These are phyloP conservation scores for Cichladusa arquata DNA, from an alignment of 2,113 vertebrate genomes.

Conservation along the genomic window DNA sequence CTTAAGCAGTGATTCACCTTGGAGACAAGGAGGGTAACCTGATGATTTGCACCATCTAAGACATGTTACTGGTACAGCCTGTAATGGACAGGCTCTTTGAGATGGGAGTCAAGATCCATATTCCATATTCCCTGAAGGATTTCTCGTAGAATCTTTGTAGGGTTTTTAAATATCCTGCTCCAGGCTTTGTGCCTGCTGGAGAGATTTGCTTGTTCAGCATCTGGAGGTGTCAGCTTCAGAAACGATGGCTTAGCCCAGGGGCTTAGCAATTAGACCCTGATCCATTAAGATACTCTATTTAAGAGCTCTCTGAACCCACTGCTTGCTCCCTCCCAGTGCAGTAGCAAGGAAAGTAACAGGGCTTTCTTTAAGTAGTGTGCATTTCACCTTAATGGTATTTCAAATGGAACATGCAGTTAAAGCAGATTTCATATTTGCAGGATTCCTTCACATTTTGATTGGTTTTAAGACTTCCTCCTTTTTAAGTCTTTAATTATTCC, in stretches of 20 bases:
- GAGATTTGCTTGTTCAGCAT: conserved; percentile 36
- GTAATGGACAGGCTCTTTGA: background rate
- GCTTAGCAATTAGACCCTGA: conserved; percentile 2
- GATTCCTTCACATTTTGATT: background rate
- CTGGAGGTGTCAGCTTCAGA: conserved; percentile 2
- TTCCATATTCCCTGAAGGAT: background rate
- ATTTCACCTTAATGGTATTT: background rate
- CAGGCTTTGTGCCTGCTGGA: background rate
- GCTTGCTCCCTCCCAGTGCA: background rate
- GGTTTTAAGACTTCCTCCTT: background rate
- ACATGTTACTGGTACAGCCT: background rate
- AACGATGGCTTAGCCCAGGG: background rate
- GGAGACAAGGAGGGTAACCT: background rate
- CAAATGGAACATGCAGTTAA: background rate
- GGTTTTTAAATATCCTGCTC: background rate
- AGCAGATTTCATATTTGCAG: background rate
- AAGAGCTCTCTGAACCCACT: background rate
- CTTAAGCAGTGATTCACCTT: background rate
- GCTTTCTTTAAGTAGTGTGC: background rate
- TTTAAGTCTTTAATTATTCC: background rate
- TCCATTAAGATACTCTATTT: conserved; percentile 14
- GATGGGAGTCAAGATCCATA: background rate
- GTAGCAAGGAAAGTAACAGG: background rate
- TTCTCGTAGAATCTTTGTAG: background rate
- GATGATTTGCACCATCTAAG: background rate